phyloP scores from a whole-genome alignment of 1,140 invertebrate genomes.

The Drosophila mauritiana region DNA sequence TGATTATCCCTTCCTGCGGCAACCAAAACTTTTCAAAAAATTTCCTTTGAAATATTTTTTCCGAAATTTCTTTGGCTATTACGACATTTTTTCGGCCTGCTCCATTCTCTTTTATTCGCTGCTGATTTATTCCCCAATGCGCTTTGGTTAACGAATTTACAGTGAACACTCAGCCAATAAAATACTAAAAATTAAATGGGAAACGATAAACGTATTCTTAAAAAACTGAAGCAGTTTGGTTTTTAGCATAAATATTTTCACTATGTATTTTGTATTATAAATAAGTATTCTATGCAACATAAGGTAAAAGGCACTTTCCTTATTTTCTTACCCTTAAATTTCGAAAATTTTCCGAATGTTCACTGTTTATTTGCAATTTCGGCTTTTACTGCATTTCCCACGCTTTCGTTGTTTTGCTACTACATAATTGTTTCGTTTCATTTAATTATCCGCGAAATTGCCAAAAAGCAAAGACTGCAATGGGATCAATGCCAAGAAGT shows the following conservation, averaged over 20 bases:
- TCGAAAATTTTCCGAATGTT: not conserved
- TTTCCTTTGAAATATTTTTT: conserved; percentile 8
- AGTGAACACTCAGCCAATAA: not conserved
- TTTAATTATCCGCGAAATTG: conserved; percentile 61
- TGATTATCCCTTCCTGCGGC: too few relatives aligned
- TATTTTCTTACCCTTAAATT: too few relatives aligned
- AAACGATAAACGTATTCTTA: not conserved
- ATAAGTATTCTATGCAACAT: too few relatives aligned
- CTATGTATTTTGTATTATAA: too few relatives aligned
- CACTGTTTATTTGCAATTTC: conserved; percentile 30
- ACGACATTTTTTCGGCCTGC: conserved; percentile 68
- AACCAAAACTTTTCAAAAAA: not conserved
- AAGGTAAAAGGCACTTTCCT: too few relatives aligned
- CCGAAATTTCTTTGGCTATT: conserved; percentile 47
- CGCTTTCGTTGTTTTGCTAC: conserved; percentile 55
- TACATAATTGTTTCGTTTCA: conserved; percentile 32
- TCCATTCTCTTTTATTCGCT: conserved; percentile 25
- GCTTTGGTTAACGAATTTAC: conserved; percentile 40
- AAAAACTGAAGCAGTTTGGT: too few relatives aligned
- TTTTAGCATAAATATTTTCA: too few relatives aligned
- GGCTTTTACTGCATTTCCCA: conserved; percentile 54
- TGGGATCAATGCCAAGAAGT: conserved; percentile 75
- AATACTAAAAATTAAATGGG: not conserved
- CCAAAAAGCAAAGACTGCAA: conserved; percentile 49
- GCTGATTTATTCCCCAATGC: conserved; percentile 34